Evolutionary conservation across 2,113 vertebrate genomes (phyloP), one percentile per base, ranked within the genome.

Genomic region (Aphyosemion australe): DNA sequence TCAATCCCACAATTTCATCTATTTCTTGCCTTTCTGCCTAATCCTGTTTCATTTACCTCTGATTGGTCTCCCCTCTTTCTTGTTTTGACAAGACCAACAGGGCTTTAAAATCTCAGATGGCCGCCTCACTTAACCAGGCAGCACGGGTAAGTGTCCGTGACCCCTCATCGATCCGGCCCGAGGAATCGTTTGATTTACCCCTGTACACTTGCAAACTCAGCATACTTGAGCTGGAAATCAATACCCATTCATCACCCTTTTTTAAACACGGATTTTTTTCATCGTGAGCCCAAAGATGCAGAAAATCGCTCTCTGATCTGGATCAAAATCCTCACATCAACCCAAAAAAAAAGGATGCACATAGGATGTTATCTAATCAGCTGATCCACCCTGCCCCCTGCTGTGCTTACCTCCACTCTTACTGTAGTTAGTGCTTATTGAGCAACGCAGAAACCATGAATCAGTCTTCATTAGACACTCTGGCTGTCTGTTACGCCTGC

Each of bases 251-350:
- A 80, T 80, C 81, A 73, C 58, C 39, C 69, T 32, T 77, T 83
- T 82, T 69, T 61, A 63, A 76, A 79, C 39, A 14, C 72, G 54
- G 66, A 67, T 72, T 78, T 72, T 78, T 69, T 83, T 68, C 72
- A 84, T 67, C 49, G 43, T 20, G 13, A n/a, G 65, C 58, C 39
- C 67, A 70, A 64, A 74, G 69, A 87, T 74, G 82, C 80, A 72
- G 82, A 87, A 87, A 90, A 90, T 88, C 74, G 20, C 69, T 68
- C 72, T 84, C 77, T 80, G 78, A 82, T 86, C 71, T 16, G 20
- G 26, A 63, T 62, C 43, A 12, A 19, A 68, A 65, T 47, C 4
- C 12, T 39, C 31, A 1, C 46, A 3, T 42, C 41, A 12, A 42
- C 41, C 4, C 41, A 13, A 42, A 13, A 42, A 41, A 41, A 41